Evolutionary conservation across 2,113 vertebrate species (phyloP), one percentile per base, ranked within the genome.

Genomic region (Octodon degus): DNA sequence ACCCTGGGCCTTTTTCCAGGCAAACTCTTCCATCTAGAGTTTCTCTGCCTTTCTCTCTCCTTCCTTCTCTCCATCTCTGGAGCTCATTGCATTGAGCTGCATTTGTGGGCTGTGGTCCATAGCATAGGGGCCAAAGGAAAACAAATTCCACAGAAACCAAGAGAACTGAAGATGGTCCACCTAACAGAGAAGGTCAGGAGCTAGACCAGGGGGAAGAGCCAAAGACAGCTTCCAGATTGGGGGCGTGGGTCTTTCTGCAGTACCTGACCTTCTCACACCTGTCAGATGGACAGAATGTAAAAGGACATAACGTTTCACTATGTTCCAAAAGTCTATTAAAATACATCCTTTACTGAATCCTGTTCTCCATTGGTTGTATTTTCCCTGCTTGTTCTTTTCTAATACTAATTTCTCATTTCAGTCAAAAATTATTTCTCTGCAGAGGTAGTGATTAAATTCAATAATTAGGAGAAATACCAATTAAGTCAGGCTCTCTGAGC

Each of bases 381-480:
- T 62, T 32, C 3, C 2, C 37, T 43, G 53, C 63, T 86, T 93
- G 55, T 81, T 90, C 74, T 81, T 90, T 95, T 96, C 92, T 80
- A 30, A 58, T 76, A 93, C 68, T 89, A 88, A 97, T 95, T 94
- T 95, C 85, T 97, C 88, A 92, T 95, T 93, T 82, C 85, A 97
- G 85, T 94, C 83, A 86, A 95, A 97, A 97, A 93, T 97, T 77
- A 97, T 96, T 93, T 90, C 86, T 80, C 88, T 72, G 27, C 90
- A 95, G 85, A 97, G 77, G 82, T 96, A 55, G 40, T 95, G 70
- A 96, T 97, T 97, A 94, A 94, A 96, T 97, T 92, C 91, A 62
- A 74, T 95, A 96, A 96, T 97, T 94, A 97, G 90, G 67, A 93
- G 80, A 93, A 96, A 93, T 90, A 95, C 81, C 92, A 96, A 94